Evolutionary conservation across 2,797 vertebrate species (phyloP).

Genomic region (Sphenopsis melanotis): DNA sequence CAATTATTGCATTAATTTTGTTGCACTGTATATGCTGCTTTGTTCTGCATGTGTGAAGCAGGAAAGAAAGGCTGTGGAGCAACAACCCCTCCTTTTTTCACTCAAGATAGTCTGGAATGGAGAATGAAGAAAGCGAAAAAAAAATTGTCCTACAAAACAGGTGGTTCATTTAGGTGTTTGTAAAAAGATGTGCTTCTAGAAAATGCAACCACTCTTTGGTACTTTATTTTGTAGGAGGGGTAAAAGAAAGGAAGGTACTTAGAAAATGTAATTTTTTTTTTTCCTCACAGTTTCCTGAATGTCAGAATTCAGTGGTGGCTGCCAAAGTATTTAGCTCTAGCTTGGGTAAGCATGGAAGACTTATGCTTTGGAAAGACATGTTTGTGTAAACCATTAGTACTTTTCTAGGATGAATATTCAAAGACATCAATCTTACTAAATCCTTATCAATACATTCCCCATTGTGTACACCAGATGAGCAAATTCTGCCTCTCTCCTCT

Average conservation of each 20-base stretch:
- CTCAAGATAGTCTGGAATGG: background rate
- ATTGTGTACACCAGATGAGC: background rate
- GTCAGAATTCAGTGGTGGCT: background rate
- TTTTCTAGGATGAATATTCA: background rate
- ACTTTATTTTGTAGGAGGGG: background rate
- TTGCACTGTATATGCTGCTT: background rate
- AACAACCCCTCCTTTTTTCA: accelerated
- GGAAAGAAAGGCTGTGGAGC: background rate
- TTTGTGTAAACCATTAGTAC: background rate
- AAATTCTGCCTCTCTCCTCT: background rate
- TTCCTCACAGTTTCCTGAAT: background rate
- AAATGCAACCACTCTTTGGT: background rate
- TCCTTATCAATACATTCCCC: background rate
- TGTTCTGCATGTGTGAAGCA: background rate
- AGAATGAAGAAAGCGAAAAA: background rate
- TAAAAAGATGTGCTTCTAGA: background rate
- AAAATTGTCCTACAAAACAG: background rate
- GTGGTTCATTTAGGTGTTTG: background rate
- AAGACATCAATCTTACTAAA: background rate
- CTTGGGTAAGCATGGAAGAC: background rate
- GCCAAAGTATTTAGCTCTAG: background rate
- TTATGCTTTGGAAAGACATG: background rate
- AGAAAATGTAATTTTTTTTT: background rate
- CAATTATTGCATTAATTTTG: background rate
- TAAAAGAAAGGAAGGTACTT: background rate